phyloP scores from a whole-genome alignment of 2,113 vertebrate species.

The Pterocles gutturalis region DNA sequence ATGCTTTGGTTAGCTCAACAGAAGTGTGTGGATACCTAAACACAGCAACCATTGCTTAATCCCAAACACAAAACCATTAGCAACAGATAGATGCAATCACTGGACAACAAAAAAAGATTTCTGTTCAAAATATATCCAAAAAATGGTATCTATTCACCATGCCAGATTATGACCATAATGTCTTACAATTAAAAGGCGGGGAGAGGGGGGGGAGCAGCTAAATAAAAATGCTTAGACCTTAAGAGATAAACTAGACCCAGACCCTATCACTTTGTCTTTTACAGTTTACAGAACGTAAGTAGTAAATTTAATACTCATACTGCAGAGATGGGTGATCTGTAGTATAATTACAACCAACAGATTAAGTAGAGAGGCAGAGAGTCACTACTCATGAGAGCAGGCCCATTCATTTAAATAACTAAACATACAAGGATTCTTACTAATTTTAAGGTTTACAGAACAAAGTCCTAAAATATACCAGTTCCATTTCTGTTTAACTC shows the following conservation, averaged over 20 bases:
- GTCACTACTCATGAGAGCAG: not conserved
- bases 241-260: not conserved
- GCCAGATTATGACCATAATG: not conserved
- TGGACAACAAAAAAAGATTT: not conserved
- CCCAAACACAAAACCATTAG: not conserved
- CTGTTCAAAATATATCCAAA: not conserved
- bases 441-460: not conserved
- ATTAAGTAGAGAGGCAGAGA: not conserved
- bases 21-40: not conserved
- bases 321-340: not conserved
- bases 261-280: not conserved
- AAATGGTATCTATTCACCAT: not conserved
- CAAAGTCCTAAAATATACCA: not conserved
- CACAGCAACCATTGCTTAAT: not conserved
- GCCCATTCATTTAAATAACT: not conserved
- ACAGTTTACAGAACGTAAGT: not conserved
- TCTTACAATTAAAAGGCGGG: not conserved
- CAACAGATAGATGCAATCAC: not conserved
- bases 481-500: not conserved
- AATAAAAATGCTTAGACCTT: not conserved
- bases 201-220: accelerated
- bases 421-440: not conserved
- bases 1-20: not conserved
- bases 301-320: not conserved
- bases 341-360: not conserved